Evolutionary conservation across 2,888 invertebrate species (phyloP), one percentile per base, ranked within the genome.

Genomic region (Incurvaria masculella): DNA sequence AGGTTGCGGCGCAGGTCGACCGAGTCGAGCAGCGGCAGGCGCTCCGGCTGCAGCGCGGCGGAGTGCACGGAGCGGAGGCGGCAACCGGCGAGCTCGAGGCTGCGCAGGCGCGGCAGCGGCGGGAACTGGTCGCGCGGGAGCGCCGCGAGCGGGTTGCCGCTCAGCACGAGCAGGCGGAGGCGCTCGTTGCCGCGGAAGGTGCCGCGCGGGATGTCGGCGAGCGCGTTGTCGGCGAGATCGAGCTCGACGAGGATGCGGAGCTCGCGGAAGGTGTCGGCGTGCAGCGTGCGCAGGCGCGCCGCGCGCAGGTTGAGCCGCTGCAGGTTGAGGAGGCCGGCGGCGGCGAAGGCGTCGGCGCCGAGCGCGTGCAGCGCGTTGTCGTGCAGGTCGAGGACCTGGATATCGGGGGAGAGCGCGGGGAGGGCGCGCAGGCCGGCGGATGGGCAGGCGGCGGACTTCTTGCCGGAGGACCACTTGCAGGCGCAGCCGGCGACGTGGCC

Each of bases 391-490:
- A 95, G 80, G 4, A 88, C 68, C 86, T 89, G 61, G 75, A 84
- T 74, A 17, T 79, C 79, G 49, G 74, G 57, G 16, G 71, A 70
- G 53, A 79, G 61, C 53, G 64, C 62, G 38, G 94, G 94, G 26
- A 94, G 80, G 46, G 83, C 79, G 46, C 84, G 86, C 52, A 93
- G 80, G 18, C 88, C 87, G 33, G 88, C 87, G 52, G 89, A 84
- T 50, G 85, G 83, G 68, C 94, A 95, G 43, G 91, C 81, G 10
- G 93, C 94, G 2, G 91, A 91, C 68, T 91, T 92, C 69, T 94
- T 94, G 47, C 94, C 94, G 42, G 89, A 89, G 4, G 89, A 88
- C 94, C 94, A 94, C 73, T 92, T 94, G 83, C 94, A 94, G 59
- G 86, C 85, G 66, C 94, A 94, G 58, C 88, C 86, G 55, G 65